These are phyloP conservation scores for Macrotis lagotis DNA, from an alignment of 2,113 vertebrate genomes.

Conservation along the genomic window DNA sequence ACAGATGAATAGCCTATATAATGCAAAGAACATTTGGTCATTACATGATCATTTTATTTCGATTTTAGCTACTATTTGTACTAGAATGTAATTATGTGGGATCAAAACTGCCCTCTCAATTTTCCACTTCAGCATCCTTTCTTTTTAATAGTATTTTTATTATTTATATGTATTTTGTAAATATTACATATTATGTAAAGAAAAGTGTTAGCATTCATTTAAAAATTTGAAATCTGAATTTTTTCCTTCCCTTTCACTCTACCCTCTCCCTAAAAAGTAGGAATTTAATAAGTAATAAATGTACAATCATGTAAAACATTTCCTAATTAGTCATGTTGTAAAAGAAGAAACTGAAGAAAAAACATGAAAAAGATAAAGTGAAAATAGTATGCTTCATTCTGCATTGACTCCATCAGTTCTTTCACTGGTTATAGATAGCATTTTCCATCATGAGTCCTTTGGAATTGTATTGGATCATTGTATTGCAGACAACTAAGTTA, in stretches of 20 bases:
- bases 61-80: not conserved
- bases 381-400: not conserved
- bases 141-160: not conserved
- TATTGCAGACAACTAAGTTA: not conserved
- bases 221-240: not conserved
- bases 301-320: not conserved
- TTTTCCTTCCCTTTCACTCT: not conserved
- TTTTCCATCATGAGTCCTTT: not conserved
- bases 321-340: not conserved
- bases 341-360: not conserved
- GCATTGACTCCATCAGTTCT: not conserved
- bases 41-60: not conserved
- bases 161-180: too few relatives aligned
- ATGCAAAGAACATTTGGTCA: conserved; percentile 16
- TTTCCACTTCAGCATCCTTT: not conserved
- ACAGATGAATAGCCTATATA: not conserved
- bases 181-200: too few relatives aligned
- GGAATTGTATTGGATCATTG: not conserved
- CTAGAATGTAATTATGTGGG: not conserved
- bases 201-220: not conserved
- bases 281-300: not conserved
- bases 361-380: not conserved
- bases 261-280: not conserved
- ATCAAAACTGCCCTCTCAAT: not conserved
- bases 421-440: not conserved